These are phyloP conservation scores for Oenanthe oenanthe DNA, from an alignment of 2,113 vertebrate genomes.

Conservation along the genomic window DNA sequence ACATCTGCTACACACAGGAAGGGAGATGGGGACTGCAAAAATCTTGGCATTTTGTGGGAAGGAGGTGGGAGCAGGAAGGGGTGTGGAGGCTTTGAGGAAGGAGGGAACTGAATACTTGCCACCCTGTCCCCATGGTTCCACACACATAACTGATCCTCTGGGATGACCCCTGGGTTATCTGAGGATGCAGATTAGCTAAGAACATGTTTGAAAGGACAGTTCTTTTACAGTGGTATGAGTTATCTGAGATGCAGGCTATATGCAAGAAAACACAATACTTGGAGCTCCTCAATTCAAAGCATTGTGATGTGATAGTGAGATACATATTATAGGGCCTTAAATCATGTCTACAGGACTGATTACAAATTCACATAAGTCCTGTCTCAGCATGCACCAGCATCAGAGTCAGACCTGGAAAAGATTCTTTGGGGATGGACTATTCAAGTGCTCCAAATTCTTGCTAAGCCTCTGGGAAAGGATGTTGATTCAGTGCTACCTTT, in stretches of 20 bases:
- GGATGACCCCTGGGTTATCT: conserved; percentile 28
- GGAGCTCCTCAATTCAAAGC: conserved; percentile 12
- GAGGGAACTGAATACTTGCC: background rate
- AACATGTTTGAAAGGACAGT: conserved; percentile 2
- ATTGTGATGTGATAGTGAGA: conserved; percentile 50
- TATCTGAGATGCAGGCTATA: conserved; percentile 43
- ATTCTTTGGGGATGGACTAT: conserved; percentile 3
- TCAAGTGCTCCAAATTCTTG: conserved; percentile 43
- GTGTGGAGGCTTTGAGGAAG: background rate
- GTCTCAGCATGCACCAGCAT: conserved; percentile 29
- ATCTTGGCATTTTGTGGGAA: background rate
- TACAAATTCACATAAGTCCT: background rate
- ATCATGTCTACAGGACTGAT: conserved; percentile 43
- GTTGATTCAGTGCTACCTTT: background rate
- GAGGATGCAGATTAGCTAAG: conserved; percentile 18
- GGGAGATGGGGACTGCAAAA: background rate
- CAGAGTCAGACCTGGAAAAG: conserved; percentile 1
- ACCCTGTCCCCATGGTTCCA: background rate
- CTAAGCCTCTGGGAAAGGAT: background rate
- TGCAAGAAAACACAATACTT: conserved; percentile 38
- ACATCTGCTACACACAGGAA: background rate
- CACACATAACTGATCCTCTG: background rate
- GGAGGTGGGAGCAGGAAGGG: background rate
- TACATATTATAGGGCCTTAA: conserved; percentile 50
- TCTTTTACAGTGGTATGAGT: conserved; percentile 22